Conservation (phyloP, 1,140 invertebrate genomes). For the Elymnias hypermnestra region DNA sequence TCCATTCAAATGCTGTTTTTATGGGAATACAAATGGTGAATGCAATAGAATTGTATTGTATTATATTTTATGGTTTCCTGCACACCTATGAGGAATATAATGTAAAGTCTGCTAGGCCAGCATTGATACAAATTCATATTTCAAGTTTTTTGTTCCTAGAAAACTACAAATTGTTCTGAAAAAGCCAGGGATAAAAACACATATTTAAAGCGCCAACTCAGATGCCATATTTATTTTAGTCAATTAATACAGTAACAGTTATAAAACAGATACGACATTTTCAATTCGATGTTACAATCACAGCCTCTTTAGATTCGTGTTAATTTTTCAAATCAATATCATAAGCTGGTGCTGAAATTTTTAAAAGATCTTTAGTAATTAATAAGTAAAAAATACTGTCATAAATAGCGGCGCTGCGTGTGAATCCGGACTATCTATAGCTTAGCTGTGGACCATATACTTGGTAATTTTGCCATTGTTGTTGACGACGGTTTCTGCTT, state of each 20-base stretch:
- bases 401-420: too few species aligned
- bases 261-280: neutral
- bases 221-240: constrained; percentile 3
- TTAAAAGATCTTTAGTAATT: neutral
- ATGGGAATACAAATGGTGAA: neutral
- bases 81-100: neutral
- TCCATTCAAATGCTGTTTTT: constrained; percentile 7
- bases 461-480: constrained; percentile 83
- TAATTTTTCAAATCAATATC: neutral
- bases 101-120: too few species aligned
- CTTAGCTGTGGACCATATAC: constrained; percentile 76
- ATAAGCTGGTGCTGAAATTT: neutral
- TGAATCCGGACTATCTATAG: neutral
- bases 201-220: constrained; percentile 4
- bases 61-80: neutral
- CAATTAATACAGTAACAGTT: neutral
- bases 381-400: neutral
- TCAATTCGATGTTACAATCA: constrained; percentile 3
- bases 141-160: too few species aligned
- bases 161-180: too few species aligned
- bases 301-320: constrained; percentile 11
- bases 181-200: too few species aligned
- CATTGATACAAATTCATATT: too few species aligned
- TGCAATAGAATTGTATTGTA: neutral
- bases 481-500: constrained; percentile 81